These are phyloP conservation scores for Proisotoma minuta DNA, from an alignment of 2,888 invertebrate species.

Conservation along the genomic window DNA sequence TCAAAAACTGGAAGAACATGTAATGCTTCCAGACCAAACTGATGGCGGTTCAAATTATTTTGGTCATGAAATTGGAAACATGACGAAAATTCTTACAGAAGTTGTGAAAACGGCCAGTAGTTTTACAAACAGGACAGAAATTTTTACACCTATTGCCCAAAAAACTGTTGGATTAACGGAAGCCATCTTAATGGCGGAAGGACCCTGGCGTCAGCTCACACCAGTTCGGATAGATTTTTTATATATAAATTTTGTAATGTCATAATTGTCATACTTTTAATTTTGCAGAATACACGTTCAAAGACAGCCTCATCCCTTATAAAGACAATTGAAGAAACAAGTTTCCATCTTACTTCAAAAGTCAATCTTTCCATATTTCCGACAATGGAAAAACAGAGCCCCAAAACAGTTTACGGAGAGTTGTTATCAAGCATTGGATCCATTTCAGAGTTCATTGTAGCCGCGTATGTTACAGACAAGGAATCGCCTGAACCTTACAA, in stretches of 20 bases:
- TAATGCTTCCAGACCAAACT: background rate
- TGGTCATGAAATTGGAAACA: slow-evolving; percentile 40
- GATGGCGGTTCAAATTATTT: slow-evolving; percentile 23
- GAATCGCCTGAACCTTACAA: slow-evolving; percentile 14
- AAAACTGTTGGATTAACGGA: slow-evolving; percentile 15
- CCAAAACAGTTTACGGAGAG: too few species aligned
- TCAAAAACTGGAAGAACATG: slow-evolving; percentile 8
- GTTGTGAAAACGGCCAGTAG: slow-evolving; percentile 15
- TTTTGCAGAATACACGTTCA: slow-evolving; percentile 10
- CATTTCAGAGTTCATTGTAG: background rate
- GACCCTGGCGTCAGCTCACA: too few species aligned
- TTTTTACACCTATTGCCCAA: slow-evolving; percentile 21
- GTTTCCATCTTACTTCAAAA: slow-evolving; percentile 29
- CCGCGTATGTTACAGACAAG: slow-evolving; percentile 11
- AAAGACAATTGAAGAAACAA: slow-evolving; percentile 17
- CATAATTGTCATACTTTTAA: too few species aligned
- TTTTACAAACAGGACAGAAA: background rate
- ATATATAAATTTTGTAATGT: too few species aligned
- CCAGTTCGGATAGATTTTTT: too few species aligned
- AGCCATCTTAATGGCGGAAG: background rate
- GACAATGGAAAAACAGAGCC: too few species aligned
- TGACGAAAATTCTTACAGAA: slow-evolving; percentile 19
- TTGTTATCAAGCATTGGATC: too few species aligned
- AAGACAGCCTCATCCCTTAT: slow-evolving; percentile 17
- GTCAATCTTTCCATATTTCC: background rate